These are phyloP conservation scores for Menura novaehollandiae DNA, from an alignment of 2,113 vertebrate genomes.

Conservation along the genomic window DNA sequence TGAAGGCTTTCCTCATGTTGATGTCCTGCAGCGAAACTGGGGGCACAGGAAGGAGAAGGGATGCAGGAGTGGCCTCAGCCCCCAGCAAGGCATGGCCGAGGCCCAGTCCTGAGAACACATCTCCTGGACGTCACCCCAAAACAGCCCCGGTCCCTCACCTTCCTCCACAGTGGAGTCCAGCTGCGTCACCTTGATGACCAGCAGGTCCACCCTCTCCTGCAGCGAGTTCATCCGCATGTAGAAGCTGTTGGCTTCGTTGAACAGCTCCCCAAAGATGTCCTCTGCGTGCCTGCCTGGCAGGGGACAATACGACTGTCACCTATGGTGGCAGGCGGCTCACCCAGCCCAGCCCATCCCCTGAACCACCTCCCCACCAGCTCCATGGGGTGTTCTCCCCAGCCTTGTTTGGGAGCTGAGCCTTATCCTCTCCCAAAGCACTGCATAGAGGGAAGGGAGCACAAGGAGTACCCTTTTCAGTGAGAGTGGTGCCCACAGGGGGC, in stretches of 20 bases:
- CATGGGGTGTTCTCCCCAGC: rapidly evolving
- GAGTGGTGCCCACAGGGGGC: rapidly evolving
- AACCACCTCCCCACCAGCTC: background rate
- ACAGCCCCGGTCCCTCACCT: conserved; percentile 65
- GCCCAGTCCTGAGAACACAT: rapidly evolving
- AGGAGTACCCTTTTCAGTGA: rapidly evolving
- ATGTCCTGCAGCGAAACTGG: conserved; percentile 91
- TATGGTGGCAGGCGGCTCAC: background rate
- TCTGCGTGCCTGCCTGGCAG: conserved; percentile 83
- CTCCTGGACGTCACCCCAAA: background rate
- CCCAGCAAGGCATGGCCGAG: rapidly evolving
- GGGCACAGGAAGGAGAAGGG: background rate
- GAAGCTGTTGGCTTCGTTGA: conserved; percentile 92
- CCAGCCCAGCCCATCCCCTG: background rate
- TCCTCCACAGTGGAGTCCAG: conserved; percentile 92
- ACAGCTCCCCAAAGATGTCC: conserved; percentile 92
- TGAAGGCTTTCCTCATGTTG: conserved; percentile 94
- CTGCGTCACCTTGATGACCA: conserved; percentile 92
- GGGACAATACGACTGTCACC: rapidly evolving
- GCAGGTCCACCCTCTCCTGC: conserved; percentile 89
- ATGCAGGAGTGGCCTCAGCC: background rate
- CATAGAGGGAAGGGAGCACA: background rate
- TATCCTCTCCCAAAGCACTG: background rate
- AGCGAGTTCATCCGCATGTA: conserved; percentile 91
- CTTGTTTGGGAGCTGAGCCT: background rate